These are phyloP conservation scores for Enoplosus armatus DNA, from an alignment of 2,797 vertebrate species.

Conservation along the genomic window DNA sequence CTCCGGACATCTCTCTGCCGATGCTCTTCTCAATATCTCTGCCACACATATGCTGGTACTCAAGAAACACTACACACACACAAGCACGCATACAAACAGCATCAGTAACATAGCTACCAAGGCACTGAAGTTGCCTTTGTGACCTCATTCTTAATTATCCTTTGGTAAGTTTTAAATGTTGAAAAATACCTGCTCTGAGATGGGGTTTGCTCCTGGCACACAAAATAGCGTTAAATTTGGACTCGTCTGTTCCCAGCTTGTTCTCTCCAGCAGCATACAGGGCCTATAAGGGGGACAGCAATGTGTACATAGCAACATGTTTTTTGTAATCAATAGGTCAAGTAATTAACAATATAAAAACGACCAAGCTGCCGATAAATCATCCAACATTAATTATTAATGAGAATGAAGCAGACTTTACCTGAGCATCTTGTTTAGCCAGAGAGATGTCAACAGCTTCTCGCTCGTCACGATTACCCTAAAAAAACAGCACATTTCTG, in stretches of 20 bases:
- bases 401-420: constrained; percentile 65
- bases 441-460: constrained; percentile 90
- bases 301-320: neutral
- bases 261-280: constrained; percentile 96
- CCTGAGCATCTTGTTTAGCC: constrained; percentile 96
- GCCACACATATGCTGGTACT: constrained; percentile 96
- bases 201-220: constrained; percentile 94
- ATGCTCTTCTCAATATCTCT: constrained; percentile 96
- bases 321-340: neutral
- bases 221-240: constrained; percentile 96
- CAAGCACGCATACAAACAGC: constrained; percentile 19
- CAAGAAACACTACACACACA: constrained; percentile 88
- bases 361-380: neutral
- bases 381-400: neutral
- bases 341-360: neutral
- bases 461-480: constrained; percentile 97
- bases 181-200: constrained; percentile 90
- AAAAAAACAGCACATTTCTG: neutral
- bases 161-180: neutral
- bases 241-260: constrained; percentile 97
- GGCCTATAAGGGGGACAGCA: constrained; percentile 78
- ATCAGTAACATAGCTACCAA: constrained; percentile 12
- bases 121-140: neutral
- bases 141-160: neutral
- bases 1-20: constrained; percentile 96